phyloP scores from a whole-genome alignment of 2,113 vertebrate species.

The Phrynosoma platyrhinos region DNA sequence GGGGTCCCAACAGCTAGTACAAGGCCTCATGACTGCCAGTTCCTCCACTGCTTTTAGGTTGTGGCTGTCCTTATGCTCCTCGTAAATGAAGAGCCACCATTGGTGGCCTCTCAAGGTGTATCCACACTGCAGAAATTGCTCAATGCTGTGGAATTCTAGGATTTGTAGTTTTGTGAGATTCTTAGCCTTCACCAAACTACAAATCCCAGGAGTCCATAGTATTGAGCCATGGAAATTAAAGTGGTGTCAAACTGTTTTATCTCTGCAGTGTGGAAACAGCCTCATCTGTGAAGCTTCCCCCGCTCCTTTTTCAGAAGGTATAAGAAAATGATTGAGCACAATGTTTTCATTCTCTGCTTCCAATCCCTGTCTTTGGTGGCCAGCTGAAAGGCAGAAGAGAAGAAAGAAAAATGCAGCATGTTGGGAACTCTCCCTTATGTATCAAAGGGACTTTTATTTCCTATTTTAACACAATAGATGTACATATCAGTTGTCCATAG shows the following conservation, averaged over 20 bases:
- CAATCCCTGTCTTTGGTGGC: too few relatives aligned
- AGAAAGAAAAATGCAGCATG: not conserved
- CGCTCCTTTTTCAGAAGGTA: not conserved
- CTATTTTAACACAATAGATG: not conserved
- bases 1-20: not conserved
- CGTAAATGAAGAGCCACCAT: not conserved
- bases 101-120: not conserved
- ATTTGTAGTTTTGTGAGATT: too few relatives aligned
- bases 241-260: too few relatives aligned
- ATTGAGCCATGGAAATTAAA: too few relatives aligned
- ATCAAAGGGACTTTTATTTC: not conserved
- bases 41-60: not conserved
- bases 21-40: not conserved
- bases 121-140: too few relatives aligned
- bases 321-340: not conserved
- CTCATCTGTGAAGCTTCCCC: not conserved
- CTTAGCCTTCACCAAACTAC: too few relatives aligned
- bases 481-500: not conserved
- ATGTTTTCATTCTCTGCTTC: not conserved
- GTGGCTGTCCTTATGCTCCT: not conserved
- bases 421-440: not conserved
- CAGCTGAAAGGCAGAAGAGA: not conserved
- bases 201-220: too few relatives aligned
- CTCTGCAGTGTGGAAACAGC: too few relatives aligned
- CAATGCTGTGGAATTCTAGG: too few relatives aligned